Conservation (phyloP, 2,113 vertebrate species). For the Aleadryas rufinucha region DNA sequence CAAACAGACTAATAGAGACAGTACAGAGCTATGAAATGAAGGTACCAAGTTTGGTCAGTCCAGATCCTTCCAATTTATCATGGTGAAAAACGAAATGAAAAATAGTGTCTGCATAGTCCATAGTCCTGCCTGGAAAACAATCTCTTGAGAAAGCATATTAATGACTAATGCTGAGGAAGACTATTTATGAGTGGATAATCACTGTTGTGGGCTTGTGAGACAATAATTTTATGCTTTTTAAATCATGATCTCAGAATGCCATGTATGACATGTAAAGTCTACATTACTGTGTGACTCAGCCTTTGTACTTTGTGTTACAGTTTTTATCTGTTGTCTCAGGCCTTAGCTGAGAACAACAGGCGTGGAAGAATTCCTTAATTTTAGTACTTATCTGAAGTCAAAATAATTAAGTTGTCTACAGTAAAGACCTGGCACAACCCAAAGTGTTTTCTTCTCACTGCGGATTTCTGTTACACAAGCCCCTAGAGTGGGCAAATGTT, state of each 20-base stretch:
- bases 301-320: background rate
- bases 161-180: background rate
- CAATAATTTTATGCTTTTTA: background rate
- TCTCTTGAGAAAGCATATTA: background rate
- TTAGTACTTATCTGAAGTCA: background rate
- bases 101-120: background rate
- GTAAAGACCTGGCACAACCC: background rate
- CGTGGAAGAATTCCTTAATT: background rate
- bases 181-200: background rate
- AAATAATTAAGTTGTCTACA: background rate
- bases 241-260: background rate
- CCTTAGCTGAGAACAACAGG: background rate
- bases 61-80: background rate
- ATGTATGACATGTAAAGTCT: background rate
- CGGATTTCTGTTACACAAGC: background rate
- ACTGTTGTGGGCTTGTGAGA: background rate
- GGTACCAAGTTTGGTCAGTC: background rate
- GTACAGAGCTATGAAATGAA: background rate
- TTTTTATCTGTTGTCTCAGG: background rate
- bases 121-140: background rate
- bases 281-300: background rate
- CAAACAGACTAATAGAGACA: background rate
- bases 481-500: background rate
- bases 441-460: background rate
- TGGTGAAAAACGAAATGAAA: background rate